These are phyloP conservation scores for Lepidotrigona ventralis DNA, from an alignment of 1,140 invertebrate species.

Conservation along the genomic window DNA sequence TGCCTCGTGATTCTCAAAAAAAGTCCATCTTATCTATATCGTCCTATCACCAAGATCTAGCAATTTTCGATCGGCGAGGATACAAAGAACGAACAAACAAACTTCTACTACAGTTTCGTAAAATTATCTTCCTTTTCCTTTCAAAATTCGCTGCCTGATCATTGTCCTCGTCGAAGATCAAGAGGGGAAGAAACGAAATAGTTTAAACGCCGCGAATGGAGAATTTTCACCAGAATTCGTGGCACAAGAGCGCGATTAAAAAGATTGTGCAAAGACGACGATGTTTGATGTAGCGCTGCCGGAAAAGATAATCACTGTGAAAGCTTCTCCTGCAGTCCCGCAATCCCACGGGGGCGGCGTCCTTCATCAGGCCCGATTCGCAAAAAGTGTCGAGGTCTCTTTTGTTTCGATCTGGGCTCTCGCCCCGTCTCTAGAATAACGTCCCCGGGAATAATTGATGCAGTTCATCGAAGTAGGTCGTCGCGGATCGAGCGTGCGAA, in stretches of 20 bases:
- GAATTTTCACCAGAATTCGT: background rate
- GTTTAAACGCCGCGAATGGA: too few relatives aligned
- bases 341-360: background rate
- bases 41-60: too few relatives aligned
- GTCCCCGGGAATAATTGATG: conserved; percentile 50
- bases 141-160: too few relatives aligned
- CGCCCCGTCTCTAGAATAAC: conserved; percentile 55
- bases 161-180: background rate
- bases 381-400: background rate
- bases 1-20: background rate
- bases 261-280: background rate
- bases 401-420: conserved; percentile 17
- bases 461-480: conserved; percentile 58
- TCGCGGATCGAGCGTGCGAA: conserved; percentile 16
- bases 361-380: conserved; percentile 13
- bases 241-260: background rate
- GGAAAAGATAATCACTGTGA: conserved; percentile 6
- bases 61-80: background rate
- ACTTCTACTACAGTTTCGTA: background rate
- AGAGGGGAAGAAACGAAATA: background rate
- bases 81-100: too few relatives aligned
- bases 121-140: too few relatives aligned
- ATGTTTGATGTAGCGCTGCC: background rate
- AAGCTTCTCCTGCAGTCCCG: background rate
- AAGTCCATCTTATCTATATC: background rate